Percentiles rank a stretch among this genome's conserved stretches.
Evolutionary conservation across 2,113 vertebrate species (phyloP).

Genomic region (Montifringilla adamsi): DNA sequence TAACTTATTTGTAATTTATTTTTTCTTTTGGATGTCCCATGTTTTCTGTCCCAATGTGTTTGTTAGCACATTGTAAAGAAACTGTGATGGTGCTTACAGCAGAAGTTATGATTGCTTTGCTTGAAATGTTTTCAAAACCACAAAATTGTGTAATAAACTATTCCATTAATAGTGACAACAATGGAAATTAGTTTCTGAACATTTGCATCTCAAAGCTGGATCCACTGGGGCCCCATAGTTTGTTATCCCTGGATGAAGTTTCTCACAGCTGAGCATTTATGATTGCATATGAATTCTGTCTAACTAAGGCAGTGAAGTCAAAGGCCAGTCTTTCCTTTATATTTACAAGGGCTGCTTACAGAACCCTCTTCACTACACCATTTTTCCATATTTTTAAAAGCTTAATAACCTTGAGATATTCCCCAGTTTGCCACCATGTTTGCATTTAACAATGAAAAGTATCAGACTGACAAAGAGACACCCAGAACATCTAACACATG

Average conservation of each 20-base stretch:
- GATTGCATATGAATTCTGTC: neutral
- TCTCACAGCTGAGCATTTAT: neutral
- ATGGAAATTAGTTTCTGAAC: neutral
- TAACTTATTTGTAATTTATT: neutral
- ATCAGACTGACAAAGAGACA: neutral
- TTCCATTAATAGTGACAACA: neutral
- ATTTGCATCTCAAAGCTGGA: neutral
- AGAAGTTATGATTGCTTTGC: neutral
- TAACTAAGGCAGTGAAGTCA: neutral
- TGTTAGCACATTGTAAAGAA: neutral
- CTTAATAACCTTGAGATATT: neutral
- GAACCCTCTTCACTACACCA: neutral
- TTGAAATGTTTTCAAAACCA: neutral
- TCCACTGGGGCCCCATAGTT: neutral
- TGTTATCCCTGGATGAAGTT: neutral
- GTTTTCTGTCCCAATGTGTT: neutral
- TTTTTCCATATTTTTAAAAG: neutral
- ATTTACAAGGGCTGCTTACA: neutral
- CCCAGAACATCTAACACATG: neutral
- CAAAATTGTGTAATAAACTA: neutral
- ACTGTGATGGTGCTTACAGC: neutral
- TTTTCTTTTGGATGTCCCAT: neutral
- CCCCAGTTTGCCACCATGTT: neutral
- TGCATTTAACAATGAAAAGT: neutral
- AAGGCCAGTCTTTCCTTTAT: neutral